Conservation (phyloP, 2,797 vertebrate species). For the Danio aesculapii region DNA sequence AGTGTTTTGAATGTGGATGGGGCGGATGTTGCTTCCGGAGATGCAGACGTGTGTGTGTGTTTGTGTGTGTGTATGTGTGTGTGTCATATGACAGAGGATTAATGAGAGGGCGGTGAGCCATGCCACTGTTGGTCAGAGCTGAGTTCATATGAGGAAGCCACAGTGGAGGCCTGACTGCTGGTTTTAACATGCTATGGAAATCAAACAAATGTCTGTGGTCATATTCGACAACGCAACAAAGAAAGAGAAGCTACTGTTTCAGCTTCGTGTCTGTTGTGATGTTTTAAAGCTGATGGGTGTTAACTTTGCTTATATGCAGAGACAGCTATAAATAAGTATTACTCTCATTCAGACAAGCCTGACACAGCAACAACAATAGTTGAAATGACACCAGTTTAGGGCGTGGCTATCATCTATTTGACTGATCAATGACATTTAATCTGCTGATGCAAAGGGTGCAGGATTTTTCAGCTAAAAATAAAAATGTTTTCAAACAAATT, state of each 20-base stretch:
- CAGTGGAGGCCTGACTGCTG: constrained; percentile 25
- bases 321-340: not conserved
- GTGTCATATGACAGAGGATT: constrained; percentile 49
- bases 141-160: constrained; percentile 23
- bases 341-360: not conserved
- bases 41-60: constrained; percentile 25
- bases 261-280: not conserved
- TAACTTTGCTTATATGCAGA: not conserved
- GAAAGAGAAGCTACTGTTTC: constrained; percentile 16
- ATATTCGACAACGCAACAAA: constrained; percentile 14
- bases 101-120: constrained; percentile 24
- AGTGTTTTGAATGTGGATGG: constrained; percentile 66
- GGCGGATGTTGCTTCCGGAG: constrained; percentile 54
- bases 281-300: not conserved
- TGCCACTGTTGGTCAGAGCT: constrained; percentile 23
- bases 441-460: not conserved
- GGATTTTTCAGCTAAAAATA: not conserved
- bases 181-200: constrained; percentile 42
- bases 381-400: not conserved
- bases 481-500: no score
- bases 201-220: constrained; percentile 29
- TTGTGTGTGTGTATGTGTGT: not conserved
- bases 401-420: not conserved
- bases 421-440: not conserved
- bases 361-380: not conserved